Evolutionary conservation across 2,888 invertebrate species (phyloP).

Genomic region (Napeogenes sylphis): DNA sequence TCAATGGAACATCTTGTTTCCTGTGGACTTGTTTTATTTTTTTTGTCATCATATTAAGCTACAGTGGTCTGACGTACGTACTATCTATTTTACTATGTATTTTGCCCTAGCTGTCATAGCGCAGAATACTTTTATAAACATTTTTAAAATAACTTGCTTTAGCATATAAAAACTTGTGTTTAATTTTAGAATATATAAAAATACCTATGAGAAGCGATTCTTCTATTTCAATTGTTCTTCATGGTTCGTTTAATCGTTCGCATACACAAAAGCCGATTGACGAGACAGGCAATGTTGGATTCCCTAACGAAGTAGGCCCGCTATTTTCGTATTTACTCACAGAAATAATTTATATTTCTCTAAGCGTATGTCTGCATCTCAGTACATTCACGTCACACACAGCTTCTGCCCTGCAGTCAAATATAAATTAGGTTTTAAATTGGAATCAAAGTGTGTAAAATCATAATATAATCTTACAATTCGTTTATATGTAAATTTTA

Average conservation of each 20-base stretch:
- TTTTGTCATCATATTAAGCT: neutral
- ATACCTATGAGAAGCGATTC: neutral
- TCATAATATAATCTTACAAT: no score
- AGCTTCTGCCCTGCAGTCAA: constrained; percentile 24
- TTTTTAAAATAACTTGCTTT: no score
- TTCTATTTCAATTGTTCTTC: constrained; percentile 5
- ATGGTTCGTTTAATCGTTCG: constrained; percentile 14
- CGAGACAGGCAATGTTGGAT: neutral
- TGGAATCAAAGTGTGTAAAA: constrained; percentile 14
- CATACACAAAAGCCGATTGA: constrained; percentile 8
- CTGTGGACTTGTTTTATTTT: neutral
- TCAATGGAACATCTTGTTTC: neutral
- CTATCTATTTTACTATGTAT: no score
- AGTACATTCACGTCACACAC: constrained; percentile 14
- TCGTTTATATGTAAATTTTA: no score
- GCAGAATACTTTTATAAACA: no score
- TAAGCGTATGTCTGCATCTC: neutral
- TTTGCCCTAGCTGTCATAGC: no score
- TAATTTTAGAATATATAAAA: no score
- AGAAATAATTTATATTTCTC: neutral
- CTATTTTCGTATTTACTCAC: neutral
- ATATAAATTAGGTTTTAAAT: constrained; percentile 26
- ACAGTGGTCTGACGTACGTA: neutral
- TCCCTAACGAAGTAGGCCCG: neutral
- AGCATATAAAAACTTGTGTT: no score